Percentiles rank a stretch among this genome's conserved stretches.
Conservation (phyloP, 2,888 invertebrate genomes). For the Kuschelorhynchus macadamiae region DNA sequence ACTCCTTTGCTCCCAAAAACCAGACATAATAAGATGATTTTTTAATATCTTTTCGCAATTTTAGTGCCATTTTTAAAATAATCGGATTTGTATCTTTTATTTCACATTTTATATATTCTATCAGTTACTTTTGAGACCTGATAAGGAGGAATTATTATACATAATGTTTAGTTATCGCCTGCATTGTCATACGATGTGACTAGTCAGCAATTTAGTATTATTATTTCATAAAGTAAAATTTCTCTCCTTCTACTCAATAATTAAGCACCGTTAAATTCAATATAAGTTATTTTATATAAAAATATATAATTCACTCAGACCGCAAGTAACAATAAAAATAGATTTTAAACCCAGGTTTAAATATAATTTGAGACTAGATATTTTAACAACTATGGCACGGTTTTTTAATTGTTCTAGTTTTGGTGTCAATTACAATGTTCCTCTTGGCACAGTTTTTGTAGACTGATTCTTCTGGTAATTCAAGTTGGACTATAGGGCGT, state of each 20-base stretch:
- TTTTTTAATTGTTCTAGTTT: slow-evolving; percentile 21
- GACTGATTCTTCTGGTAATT: slow-evolving; percentile 25
- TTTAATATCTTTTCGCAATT: slow-evolving; percentile 88
- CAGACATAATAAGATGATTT: slow-evolving; percentile 93
- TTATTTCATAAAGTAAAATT: too few relatives aligned
- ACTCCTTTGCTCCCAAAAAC: slow-evolving; percentile 97
- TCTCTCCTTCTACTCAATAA: too few relatives aligned
- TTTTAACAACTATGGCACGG: slow-evolving; percentile 21
- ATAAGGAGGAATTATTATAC: too few relatives aligned
- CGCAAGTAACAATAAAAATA: too few relatives aligned
- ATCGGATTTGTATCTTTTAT: neutral
- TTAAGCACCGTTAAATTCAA: too few relatives aligned
- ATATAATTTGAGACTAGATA: slow-evolving; percentile 14
- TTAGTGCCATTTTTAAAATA: slow-evolving; percentile 76
- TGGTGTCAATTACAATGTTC: slow-evolving; percentile 2
- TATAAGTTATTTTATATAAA: too few relatives aligned
- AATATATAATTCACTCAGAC: too few relatives aligned
- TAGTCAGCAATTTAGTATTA: too few relatives aligned
- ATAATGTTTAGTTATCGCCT: too few relatives aligned
- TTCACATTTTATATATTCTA: neutral
- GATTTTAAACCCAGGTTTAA: too few relatives aligned
- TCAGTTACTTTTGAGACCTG: neutral
- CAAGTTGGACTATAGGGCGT: slow-evolving; percentile 7
- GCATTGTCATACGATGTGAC: neutral
- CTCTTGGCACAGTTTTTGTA: slow-evolving; percentile 24